A percentile compares a stretch with the other conserved stretches of the same genome.
phyloP scores from a whole-genome alignment of 2,113 vertebrate species.

The Pipra filicauda region DNA sequence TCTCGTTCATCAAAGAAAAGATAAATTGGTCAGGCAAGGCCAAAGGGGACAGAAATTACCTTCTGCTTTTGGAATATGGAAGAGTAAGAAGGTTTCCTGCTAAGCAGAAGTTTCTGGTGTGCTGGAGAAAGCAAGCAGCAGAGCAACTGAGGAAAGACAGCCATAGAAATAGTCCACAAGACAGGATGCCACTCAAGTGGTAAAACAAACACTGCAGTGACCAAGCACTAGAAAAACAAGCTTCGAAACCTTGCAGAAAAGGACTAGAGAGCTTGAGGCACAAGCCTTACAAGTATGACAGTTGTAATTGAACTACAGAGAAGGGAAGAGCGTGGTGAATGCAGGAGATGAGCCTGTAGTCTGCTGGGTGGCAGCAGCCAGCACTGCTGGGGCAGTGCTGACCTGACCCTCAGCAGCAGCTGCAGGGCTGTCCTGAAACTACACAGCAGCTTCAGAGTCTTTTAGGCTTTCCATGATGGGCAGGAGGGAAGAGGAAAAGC shows the following conservation, averaged over 20 bases:
- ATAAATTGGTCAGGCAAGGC: not conserved
- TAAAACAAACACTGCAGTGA: not conserved
- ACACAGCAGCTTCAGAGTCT: not conserved
- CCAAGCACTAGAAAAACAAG: not conserved
- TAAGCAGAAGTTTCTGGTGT: not conserved
- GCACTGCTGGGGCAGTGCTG: accelerated
- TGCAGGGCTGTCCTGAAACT: not conserved
- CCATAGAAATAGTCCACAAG: not conserved
- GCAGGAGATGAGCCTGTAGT: not conserved
- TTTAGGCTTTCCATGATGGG: not conserved
- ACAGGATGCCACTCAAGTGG: not conserved
- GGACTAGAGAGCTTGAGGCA: not conserved
- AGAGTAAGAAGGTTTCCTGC: not conserved
- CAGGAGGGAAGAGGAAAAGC: not conserved
- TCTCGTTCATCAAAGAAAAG: not conserved
- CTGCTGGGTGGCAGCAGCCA: not conserved
- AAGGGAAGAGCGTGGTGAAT: not conserved
- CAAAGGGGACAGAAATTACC: not conserved
- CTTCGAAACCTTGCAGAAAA: not conserved
- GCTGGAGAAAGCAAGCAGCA: not conserved
- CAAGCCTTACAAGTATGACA: not conserved
- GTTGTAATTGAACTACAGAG: accelerated
- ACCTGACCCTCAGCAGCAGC: not conserved
- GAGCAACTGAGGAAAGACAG: not conserved
- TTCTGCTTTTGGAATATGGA: not conserved